These are phyloP conservation scores for Orussus abietinus DNA, from an alignment of 1,140 invertebrate species.

Conservation along the genomic window DNA sequence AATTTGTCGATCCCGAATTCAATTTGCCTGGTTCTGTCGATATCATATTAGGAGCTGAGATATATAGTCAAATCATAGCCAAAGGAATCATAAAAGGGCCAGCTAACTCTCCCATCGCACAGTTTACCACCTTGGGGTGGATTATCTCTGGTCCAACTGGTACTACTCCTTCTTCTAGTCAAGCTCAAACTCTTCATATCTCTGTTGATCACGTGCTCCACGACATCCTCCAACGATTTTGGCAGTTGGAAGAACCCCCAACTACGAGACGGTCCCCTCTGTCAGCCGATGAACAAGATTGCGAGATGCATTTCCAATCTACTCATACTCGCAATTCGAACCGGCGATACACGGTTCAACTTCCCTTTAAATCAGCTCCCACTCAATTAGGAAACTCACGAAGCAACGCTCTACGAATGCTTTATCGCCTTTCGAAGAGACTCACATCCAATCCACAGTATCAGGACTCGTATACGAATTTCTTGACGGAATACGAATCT, in stretches of 20 bases:
- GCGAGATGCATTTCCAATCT: constrained; percentile 15
- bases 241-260: constrained; percentile 8
- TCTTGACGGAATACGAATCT: constrained; percentile 23
- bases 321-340: constrained; percentile 2
- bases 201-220: background rate
- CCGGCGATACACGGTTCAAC: constrained; percentile 11
- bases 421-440: constrained; percentile 14
- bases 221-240: constrained; percentile 3
- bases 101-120: constrained; percentile 2
- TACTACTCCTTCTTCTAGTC: background rate
- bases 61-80: constrained; percentile 3
- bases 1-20: constrained; percentile 8
- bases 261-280: background rate
- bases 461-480: constrained; percentile 14
- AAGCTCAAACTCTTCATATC: background rate
- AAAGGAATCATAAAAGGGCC: constrained; percentile 3
- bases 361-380: constrained; percentile 16
- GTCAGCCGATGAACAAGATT: constrained; percentile 12
- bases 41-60: constrained; percentile 8
- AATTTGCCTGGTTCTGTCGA: background rate
- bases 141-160: constrained; percentile 4
- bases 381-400: constrained; percentile 17
- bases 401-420: constrained; percentile 10
- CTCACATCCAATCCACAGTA: constrained; percentile 17
- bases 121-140: constrained; percentile 10